phyloP scores from a whole-genome alignment of 1,140 invertebrate genomes.

The Aphis gossypii region DNA sequence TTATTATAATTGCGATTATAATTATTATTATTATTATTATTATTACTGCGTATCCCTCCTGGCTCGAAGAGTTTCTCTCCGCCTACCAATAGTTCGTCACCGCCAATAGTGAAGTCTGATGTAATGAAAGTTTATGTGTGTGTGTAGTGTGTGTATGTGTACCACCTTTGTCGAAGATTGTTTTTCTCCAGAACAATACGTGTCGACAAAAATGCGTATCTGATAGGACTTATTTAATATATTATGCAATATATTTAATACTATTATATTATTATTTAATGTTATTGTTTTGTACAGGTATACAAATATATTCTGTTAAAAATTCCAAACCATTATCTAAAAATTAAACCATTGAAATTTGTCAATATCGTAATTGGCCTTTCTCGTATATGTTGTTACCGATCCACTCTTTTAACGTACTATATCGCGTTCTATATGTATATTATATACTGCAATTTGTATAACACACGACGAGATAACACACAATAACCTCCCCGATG shows the following conservation, averaged over 20 bases:
- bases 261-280: neutral
- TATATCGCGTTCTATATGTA: neutral
- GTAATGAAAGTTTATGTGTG: neutral
- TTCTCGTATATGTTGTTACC: neutral
- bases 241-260: neutral
- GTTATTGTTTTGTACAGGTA: neutral
- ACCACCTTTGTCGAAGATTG: neutral
- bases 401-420: neutral
- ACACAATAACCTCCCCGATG: neutral
- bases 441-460: neutral
- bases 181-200: neutral
- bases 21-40: slow-evolving; percentile 39
- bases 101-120: neutral
- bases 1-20: neutral
- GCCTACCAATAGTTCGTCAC: neutral
- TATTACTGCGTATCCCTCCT: slow-evolving; percentile 28
- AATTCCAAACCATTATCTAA: neutral
- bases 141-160: neutral
- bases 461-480: neutral
- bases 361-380: neutral
- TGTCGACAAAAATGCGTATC: neutral
- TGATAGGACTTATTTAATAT: neutral
- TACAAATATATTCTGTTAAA: neutral
- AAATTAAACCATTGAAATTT: neutral
- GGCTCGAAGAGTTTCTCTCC: neutral